phyloP scores from a whole-genome alignment of 1,140 invertebrate species.

The Diploscapter pachys region DNA sequence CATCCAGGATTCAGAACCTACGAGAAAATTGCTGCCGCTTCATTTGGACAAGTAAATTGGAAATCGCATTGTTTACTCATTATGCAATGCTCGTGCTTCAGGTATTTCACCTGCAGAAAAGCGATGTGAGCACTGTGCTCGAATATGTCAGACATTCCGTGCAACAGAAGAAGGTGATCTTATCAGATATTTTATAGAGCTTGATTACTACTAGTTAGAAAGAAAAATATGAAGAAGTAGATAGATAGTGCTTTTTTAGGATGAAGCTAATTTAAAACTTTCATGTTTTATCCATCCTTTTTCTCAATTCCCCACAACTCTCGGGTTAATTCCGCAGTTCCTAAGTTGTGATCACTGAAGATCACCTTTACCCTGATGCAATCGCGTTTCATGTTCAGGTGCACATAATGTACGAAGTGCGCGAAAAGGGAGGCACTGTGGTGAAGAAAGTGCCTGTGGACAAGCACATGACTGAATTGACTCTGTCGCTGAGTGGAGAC shows the following conservation, averaged over 20 bases:
- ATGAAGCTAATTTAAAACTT: too few species aligned
- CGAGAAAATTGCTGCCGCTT: constrained; percentile 71
- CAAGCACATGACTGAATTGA: constrained; percentile 48
- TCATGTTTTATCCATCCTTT: too few species aligned
- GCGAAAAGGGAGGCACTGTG: constrained; percentile 47
- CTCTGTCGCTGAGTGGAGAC: constrained; percentile 52
- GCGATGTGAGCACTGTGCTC: constrained; percentile 69
- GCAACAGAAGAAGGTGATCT: constrained; percentile 40
- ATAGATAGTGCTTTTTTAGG: too few species aligned
- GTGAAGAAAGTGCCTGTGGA: constrained; percentile 45
- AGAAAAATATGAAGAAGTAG: too few species aligned
- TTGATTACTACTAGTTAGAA: not conserved
- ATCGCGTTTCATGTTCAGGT: constrained; percentile 11
- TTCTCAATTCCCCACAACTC: too few species aligned
- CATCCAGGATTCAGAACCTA: constrained; percentile 69
- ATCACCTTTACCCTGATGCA: too few species aligned
- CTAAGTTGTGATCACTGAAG: too few species aligned
- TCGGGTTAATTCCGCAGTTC: too few species aligned
- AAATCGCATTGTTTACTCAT: not conserved
- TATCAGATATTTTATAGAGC: not conserved
- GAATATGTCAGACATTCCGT: constrained; percentile 52
- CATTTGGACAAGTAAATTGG: constrained; percentile 66
- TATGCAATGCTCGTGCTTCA: not conserved
- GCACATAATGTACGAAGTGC: constrained; percentile 52
- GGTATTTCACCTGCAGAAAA: constrained; percentile 71